These are phyloP conservation scores for Lobophora halterata DNA, from an alignment of 2,888 invertebrate species.

Conservation along the genomic window DNA sequence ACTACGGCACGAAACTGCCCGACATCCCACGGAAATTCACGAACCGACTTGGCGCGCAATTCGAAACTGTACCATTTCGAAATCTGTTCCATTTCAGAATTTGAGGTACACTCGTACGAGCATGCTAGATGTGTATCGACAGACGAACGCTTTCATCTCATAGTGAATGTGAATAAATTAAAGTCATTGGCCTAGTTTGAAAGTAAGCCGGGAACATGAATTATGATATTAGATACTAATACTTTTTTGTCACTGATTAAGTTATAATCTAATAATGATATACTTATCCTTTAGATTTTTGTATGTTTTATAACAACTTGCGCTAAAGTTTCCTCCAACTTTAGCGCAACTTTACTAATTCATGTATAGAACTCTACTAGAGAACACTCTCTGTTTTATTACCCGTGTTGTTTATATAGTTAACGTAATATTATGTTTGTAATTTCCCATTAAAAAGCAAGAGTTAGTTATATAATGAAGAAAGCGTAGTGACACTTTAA, in stretches of 20 bases:
- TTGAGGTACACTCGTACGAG: slow-evolving; percentile 21
- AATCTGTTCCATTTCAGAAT: slow-evolving; percentile 21
- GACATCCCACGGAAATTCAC: slow-evolving; percentile 59
- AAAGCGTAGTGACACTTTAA: slow-evolving; percentile 70
- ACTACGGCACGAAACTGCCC: slow-evolving; percentile 43
- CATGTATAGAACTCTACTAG: slow-evolving; percentile 1
- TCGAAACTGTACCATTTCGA: slow-evolving; percentile 32
- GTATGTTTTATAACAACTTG: no score
- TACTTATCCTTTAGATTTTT: no score
- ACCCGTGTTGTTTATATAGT: slow-evolving; percentile 12
- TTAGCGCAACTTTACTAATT: background rate
- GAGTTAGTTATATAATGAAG: slow-evolving; percentile 60
- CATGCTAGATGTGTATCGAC: slow-evolving; percentile 7
- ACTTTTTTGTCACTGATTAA: no score
- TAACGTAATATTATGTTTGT: slow-evolving; percentile 17
- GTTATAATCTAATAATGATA: no score
- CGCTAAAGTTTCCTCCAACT: no score
- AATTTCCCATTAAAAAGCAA: slow-evolving; percentile 52
- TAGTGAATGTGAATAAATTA: no score
- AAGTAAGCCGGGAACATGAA: no score
- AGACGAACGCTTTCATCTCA: no score
- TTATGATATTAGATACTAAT: no score
- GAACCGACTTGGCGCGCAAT: slow-evolving; percentile 48
- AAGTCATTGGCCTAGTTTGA: no score
- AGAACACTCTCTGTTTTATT: slow-evolving; percentile 6